Percentiles rank a stretch among this genome's conserved stretches.
These are phyloP conservation scores for Molothrus aeneus DNA, from an alignment of 2,797 vertebrate species.

Conservation along the genomic window DNA sequence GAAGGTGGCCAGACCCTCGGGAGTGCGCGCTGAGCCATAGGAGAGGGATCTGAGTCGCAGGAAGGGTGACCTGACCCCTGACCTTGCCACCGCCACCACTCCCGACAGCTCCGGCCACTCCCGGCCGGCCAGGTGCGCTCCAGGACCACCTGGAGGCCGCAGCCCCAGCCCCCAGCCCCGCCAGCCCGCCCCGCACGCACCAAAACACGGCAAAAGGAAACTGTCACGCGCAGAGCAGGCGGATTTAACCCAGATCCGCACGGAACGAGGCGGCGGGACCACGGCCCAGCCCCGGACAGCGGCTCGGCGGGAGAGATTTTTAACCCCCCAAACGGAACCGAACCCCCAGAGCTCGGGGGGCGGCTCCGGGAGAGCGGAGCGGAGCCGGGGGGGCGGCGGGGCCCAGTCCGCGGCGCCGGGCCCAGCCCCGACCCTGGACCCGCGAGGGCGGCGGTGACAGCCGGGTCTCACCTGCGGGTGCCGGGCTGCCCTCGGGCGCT, in stretches of 20 bases:
- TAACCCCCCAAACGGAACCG: neutral
- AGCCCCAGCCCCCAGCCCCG: neutral
- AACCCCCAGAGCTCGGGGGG: neutral
- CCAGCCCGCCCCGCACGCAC: neutral
- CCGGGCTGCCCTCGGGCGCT: neutral
- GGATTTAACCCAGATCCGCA: slow-evolving; percentile 4
- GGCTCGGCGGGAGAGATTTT: neutral
- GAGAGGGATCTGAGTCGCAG: neutral
- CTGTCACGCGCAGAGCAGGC: neutral
- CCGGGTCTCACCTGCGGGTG: neutral
- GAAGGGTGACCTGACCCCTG: neutral
- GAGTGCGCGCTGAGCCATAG: neutral
- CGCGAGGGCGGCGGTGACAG: neutral
- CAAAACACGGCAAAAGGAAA: neutral
- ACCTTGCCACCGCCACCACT: neutral
- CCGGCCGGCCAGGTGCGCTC: neutral
- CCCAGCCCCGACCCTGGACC: neutral
- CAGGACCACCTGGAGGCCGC: neutral
- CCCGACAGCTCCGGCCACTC: neutral
- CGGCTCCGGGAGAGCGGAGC: neutral
- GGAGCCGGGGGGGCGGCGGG: neutral
- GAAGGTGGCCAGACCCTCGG: neutral
- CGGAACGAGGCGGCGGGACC: neutral
- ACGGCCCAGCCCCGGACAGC: neutral
- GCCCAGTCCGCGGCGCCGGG: neutral